phyloP scores from a whole-genome alignment of 2,113 vertebrate genomes.

The Malaclemys terrapin region DNA sequence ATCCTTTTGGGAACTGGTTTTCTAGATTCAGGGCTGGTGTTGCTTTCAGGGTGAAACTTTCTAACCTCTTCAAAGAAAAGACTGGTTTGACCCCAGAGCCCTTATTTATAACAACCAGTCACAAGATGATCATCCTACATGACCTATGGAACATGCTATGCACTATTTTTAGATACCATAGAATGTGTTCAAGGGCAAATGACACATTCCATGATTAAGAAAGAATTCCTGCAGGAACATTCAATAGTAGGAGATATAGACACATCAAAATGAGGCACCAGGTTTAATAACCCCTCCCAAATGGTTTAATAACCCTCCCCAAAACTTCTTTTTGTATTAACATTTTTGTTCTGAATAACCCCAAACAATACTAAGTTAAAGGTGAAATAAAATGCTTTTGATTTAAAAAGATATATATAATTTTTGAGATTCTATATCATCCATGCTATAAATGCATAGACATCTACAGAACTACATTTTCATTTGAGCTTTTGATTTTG shows the following conservation, averaged over 20 bases:
- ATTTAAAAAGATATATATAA: neutral
- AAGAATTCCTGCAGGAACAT: constrained; percentile 63
- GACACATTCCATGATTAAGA: constrained; percentile 75
- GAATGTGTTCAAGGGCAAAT: constrained; percentile 75
- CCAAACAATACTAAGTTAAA: neutral
- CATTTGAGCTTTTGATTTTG: neutral
- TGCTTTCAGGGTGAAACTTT: constrained; percentile 81
- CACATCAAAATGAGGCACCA: neutral
- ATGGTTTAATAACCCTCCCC: neutral
- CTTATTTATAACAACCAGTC: constrained; percentile 81
- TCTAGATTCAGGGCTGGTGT: constrained; percentile 69
- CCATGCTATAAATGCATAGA: neutral
- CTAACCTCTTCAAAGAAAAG: constrained; percentile 81
- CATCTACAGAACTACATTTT: neutral
- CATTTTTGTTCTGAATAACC: constrained; percentile 17
- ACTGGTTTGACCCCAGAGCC: constrained; percentile 81
- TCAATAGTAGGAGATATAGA: constrained; percentile 67
- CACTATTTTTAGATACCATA: constrained; percentile 72
- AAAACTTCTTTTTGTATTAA: neutral
- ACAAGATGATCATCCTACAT: constrained; percentile 70
- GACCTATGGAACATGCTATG: constrained; percentile 75
- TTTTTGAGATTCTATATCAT: neutral
- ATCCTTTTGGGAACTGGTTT: constrained; percentile 77
- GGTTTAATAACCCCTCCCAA: neutral
- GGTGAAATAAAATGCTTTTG: neutral